A percentile compares a stretch with the other conserved stretches of the same genome.
Evolutionary conservation across 2,888 invertebrate genomes (phyloP).

Genomic region (Scaptodrosophila latifasciaeformis): DNA sequence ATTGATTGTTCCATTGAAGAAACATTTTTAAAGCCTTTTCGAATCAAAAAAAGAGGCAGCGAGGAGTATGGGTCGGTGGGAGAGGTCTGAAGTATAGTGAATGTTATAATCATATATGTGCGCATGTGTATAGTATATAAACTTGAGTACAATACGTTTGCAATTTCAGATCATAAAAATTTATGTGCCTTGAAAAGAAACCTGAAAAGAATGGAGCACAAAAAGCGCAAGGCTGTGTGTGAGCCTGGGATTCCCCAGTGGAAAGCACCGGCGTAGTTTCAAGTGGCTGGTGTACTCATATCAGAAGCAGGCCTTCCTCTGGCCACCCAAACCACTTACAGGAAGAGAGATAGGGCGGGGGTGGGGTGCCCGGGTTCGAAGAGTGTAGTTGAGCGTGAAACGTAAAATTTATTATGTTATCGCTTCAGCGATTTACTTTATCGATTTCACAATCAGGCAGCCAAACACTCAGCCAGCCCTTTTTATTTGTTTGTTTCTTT

Average conservation of each 20-base stretch:
- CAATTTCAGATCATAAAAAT: constrained; percentile 66
- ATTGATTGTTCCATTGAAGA: constrained; percentile 58
- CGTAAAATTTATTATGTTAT: constrained; percentile 66
- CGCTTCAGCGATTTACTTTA: constrained; percentile 68
- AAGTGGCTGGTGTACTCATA: not conserved
- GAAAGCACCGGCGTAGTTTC: constrained; percentile 1
- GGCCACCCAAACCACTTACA: no score
- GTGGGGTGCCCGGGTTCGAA: not conserved
- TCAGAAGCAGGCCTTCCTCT: no score
- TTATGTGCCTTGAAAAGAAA: constrained; percentile 33
- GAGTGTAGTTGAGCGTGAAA: constrained; percentile 58
- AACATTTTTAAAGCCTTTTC: no score
- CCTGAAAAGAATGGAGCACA: not conserved
- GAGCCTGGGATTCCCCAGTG: constrained; percentile 6
- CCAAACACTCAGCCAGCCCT: constrained; percentile 15
- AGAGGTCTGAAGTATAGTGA: no score
- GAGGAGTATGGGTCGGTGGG: no score
- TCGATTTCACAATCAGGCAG: constrained; percentile 62
- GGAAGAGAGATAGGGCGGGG: not conserved
- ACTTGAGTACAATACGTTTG: constrained; percentile 37
- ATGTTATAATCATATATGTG: constrained; percentile 2
- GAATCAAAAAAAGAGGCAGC: no score
- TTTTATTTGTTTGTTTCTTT: constrained; percentile 26
- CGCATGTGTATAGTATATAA: not conserved
- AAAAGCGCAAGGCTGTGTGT: not conserved